Conservation (phyloP, 2,888 invertebrate species). For the Rhaphigaster nebulosa region DNA sequence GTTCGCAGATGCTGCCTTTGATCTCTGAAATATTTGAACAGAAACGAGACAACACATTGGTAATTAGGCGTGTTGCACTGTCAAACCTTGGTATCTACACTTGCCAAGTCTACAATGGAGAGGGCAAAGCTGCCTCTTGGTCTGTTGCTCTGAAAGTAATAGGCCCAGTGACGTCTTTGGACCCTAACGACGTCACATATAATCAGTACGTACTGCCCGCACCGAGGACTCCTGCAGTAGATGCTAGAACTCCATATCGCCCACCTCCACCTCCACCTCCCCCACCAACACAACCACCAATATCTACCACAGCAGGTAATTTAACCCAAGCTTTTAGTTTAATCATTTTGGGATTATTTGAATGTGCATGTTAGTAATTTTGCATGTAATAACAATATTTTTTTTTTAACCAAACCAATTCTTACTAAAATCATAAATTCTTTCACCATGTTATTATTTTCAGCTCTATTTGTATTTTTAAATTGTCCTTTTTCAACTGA, state of each 20-base stretch:
- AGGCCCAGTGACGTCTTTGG: slow-evolving; percentile 76
- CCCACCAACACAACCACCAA: slow-evolving; percentile 65
- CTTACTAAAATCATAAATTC: neutral
- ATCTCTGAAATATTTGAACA: slow-evolving; percentile 79
- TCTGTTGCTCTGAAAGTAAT: slow-evolving; percentile 80
- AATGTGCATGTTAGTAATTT: slow-evolving; percentile 3
- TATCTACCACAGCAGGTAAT: slow-evolving; percentile 8
- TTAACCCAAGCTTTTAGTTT: neutral
- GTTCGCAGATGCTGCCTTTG: slow-evolving; percentile 81
- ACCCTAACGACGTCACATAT: slow-evolving; percentile 73
- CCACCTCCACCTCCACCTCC: slow-evolving; percentile 67
- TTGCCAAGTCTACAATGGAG: slow-evolving; percentile 90
- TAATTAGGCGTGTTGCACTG: slow-evolving; percentile 79
- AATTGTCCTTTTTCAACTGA: neutral
- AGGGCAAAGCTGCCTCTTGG: slow-evolving; percentile 83
- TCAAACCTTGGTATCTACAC: slow-evolving; percentile 87
- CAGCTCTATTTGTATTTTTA: neutral
- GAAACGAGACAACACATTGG: slow-evolving; percentile 80
- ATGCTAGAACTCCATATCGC: slow-evolving; percentile 68
- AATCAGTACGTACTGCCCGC: slow-evolving; percentile 75
- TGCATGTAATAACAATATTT: slow-evolving; percentile 52
- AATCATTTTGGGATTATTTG: neutral
- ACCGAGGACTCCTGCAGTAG: slow-evolving; percentile 68
- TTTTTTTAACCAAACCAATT: neutral
- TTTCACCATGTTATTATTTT: neutral